Conservation (phyloP, 64 coral and sea anemone genomes). For the Cladopsammia gracilis region DNA sequence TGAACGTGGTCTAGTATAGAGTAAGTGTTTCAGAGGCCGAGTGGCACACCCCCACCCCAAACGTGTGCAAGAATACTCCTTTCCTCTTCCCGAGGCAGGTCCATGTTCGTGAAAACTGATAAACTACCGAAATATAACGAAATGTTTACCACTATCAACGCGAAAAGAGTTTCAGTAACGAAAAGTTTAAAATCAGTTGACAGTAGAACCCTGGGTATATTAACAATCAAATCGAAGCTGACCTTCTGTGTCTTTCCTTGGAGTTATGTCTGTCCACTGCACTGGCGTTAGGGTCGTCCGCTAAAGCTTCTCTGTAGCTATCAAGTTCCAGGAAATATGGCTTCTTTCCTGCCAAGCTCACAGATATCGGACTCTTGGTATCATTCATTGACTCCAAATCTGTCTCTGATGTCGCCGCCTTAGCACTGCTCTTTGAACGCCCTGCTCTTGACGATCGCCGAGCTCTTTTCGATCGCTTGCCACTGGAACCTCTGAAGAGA, state of each 20-base stretch:
- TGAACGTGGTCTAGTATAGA: no score
- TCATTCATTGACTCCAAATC: conserved; percentile 16
- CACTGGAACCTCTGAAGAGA: not conserved
- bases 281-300: conserved; percentile 76
- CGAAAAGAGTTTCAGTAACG: no score
- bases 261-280: conserved; percentile 88
- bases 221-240: not conserved
- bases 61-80: no score
- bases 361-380: conserved; percentile 45
- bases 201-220: not conserved
- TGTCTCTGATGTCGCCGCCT: conserved; percentile 2
- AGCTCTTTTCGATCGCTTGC: not conserved
- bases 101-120: no score
- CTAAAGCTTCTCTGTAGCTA: conserved; percentile 57
- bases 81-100: no score
- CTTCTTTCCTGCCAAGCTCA: conserved; percentile 2
- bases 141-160: no score
- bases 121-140: no score
- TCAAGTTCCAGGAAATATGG: conserved; percentile 71
- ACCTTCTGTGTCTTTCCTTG: conserved; percentile 97
- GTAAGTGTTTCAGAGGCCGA: no score
- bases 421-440: not conserved
- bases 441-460: not conserved
- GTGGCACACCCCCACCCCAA: no score
- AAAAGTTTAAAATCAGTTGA: no score